A percentile compares a stretch with the other conserved stretches of the same genome.
Evolutionary conservation across 2,888 invertebrate genomes (phyloP).

Genomic region (Trisateles emortualis): DNA sequence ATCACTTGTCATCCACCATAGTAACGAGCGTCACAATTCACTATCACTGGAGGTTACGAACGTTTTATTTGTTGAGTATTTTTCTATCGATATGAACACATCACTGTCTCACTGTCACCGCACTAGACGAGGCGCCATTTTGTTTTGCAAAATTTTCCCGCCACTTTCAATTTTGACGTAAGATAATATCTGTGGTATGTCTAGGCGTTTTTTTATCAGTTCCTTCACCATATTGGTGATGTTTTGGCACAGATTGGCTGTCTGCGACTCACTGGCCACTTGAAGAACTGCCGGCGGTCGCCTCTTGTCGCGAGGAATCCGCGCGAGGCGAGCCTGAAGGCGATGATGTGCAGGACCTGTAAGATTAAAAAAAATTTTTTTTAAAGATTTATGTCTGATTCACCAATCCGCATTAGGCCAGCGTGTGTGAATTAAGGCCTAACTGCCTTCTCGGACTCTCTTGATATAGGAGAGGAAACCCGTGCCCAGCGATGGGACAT

Average conservation of each 20-base stretch:
- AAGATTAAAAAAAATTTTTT: slow-evolving; percentile 11
- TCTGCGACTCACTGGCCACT: slow-evolving; percentile 41
- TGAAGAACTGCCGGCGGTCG: slow-evolving; percentile 50
- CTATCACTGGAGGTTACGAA: slow-evolving; percentile 74
- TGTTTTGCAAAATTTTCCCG: neutral
- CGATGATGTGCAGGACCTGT: slow-evolving; percentile 67
- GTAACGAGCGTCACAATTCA: slow-evolving; percentile 44
- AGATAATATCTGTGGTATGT: slow-evolving; percentile 1
- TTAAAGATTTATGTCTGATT: neutral
- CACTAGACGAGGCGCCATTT: slow-evolving; percentile 15
- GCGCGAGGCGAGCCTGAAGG: slow-evolving; percentile 53
- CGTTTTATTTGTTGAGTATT: slow-evolving; percentile 78
- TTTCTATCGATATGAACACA: slow-evolving; percentile 75
- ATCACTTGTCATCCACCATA: slow-evolving; percentile 77
- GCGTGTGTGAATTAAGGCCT: too few relatives aligned
- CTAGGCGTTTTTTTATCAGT: neutral
- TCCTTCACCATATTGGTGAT: slow-evolving; percentile 5
- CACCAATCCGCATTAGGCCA: too few relatives aligned
- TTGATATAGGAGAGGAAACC: too few relatives aligned
- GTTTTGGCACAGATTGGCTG: slow-evolving; percentile 11
- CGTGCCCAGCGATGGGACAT: too few relatives aligned
- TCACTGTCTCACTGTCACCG: slow-evolving; percentile 56
- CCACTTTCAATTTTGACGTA: neutral
- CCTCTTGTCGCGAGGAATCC: slow-evolving; percentile 57
- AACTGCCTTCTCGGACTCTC: too few relatives aligned